These are phyloP conservation scores for Halichoeres trimaculatus DNA, from an alignment of 2,113 vertebrate species.

Conservation along the genomic window DNA sequence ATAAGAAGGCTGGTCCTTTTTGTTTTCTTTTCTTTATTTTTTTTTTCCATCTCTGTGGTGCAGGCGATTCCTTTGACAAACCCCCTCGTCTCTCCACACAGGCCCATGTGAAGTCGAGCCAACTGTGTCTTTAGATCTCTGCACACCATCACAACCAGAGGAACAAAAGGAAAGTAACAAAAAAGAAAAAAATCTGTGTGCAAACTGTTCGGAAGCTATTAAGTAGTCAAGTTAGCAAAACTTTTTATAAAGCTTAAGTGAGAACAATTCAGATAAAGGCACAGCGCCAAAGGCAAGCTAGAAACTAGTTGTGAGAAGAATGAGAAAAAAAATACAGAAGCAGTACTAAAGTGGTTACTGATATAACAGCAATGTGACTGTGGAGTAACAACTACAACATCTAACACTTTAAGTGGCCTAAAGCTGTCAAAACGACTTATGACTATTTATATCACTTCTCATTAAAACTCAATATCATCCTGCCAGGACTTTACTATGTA, in stretches of 20 bases:
- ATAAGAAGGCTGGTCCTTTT: constrained; percentile 69
- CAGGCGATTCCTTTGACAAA: constrained; percentile 73
- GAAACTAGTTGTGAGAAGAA: constrained; percentile 35
- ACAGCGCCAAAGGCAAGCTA: constrained; percentile 43
- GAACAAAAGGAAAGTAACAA: constrained; percentile 68
- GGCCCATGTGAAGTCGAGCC: constrained; percentile 75
- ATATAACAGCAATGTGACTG: constrained; percentile 24
- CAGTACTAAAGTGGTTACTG: constrained; percentile 33
- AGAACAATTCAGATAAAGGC: constrained; percentile 65
- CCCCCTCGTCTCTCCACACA: constrained; percentile 59
- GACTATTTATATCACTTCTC: too few species aligned
- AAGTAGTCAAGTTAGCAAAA: constrained; percentile 68
- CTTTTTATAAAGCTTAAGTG: constrained; percentile 55
- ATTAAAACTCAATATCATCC: too few species aligned
- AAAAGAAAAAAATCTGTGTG: constrained; percentile 56
- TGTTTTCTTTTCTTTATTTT: constrained; percentile 41
- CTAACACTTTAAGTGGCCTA: not conserved
- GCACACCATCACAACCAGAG: constrained; percentile 68
- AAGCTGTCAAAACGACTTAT: not conserved
- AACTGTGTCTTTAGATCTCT: constrained; percentile 75
- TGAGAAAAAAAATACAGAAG: constrained; percentile 4
- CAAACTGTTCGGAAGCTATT: constrained; percentile 58
- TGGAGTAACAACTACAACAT: constrained; percentile 2
- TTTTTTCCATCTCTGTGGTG: constrained; percentile 57
- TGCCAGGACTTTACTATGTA: too few species aligned